Evolutionary conservation across 1,140 invertebrate species (phyloP).

Genomic region (Penaeus indicus): DNA sequence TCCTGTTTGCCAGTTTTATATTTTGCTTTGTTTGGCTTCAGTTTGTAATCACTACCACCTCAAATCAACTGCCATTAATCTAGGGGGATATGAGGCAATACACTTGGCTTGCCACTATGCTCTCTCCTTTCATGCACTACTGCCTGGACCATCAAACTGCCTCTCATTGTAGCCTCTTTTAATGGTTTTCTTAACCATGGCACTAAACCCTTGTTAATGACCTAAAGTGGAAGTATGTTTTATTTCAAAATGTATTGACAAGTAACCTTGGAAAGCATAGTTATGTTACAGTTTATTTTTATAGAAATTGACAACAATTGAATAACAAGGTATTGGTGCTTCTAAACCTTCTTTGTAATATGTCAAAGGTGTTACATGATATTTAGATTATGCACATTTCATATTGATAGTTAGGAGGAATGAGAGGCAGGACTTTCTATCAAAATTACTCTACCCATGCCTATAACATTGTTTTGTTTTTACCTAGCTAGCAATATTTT

Average conservation of each 20-base stretch:
- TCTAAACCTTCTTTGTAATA: conserved; percentile 16
- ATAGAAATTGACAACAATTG: too few relatives aligned
- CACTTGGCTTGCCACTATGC: conserved; percentile 42
- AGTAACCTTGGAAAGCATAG: too few relatives aligned
- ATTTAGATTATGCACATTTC: conserved; percentile 22
- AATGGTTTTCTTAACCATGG: neutral
- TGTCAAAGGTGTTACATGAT: conserved; percentile 12
- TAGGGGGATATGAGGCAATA: conserved; percentile 47
- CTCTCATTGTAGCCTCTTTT: conserved; percentile 15
- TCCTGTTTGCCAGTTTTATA: neutral
- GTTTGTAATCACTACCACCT: conserved; percentile 24
- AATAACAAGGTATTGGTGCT: too few relatives aligned
- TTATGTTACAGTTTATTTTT: too few relatives aligned
- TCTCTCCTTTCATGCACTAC: conserved; percentile 37
- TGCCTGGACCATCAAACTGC: conserved; percentile 22
- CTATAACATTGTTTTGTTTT: conserved; percentile 45
- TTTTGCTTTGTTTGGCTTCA: conserved; percentile 1
- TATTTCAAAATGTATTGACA: too few relatives aligned
- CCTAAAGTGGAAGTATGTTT: too few relatives aligned
- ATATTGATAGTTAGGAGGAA: conserved; percentile 1
- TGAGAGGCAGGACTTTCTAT: conserved; percentile 40
- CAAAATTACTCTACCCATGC: conserved; percentile 49
- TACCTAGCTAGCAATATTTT: conserved; percentile 63
- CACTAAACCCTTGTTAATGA: too few relatives aligned
- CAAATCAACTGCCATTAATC: conserved; percentile 50